Evolutionary conservation across 2,113 vertebrate species (phyloP).

Genomic region (Gadus macrocephalus): DNA sequence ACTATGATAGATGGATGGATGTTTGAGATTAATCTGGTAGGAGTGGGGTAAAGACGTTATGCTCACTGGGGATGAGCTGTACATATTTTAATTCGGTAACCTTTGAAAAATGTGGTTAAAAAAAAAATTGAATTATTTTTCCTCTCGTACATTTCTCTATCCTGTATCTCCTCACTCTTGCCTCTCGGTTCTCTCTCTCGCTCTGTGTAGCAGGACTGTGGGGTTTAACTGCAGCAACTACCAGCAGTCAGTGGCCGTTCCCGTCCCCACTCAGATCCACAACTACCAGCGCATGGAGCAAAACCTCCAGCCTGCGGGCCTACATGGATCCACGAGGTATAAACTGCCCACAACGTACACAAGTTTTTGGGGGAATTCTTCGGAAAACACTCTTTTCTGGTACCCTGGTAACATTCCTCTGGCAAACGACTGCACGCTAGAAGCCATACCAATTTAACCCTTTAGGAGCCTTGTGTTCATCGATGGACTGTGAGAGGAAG

Average conservation of each 20-base stretch:
- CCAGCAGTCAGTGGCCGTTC: slow-evolving; percentile 84
- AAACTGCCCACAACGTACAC: neutral
- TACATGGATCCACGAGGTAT: slow-evolving; percentile 70
- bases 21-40: too few species aligned
- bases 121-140: neutral
- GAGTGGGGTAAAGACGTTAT: too few species aligned
- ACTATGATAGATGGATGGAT: too few species aligned
- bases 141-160: neutral
- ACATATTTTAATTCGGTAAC: too few species aligned
- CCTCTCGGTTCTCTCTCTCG: slow-evolving; percentile 1
- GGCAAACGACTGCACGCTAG: too few species aligned
- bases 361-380: neutral
- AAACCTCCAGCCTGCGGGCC: slow-evolving; percentile 80
- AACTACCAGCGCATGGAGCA: slow-evolving; percentile 92
- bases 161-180: slow-evolving; percentile 10
- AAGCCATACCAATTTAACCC: neutral
- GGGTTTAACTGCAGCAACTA: slow-evolving; percentile 70
- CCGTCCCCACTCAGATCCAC: slow-evolving; percentile 89
- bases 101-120: too few species aligned
- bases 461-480: neutral
- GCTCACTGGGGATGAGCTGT: too few species aligned
- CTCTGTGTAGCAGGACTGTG: slow-evolving; percentile 63
- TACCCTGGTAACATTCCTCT: neutral
- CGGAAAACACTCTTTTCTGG: neutral
- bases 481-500: neutral